A percentile compares a stretch with the other conserved stretches of the same genome.
Conservation (phyloP, 2,113 vertebrate species). For the Riparia riparia region DNA sequence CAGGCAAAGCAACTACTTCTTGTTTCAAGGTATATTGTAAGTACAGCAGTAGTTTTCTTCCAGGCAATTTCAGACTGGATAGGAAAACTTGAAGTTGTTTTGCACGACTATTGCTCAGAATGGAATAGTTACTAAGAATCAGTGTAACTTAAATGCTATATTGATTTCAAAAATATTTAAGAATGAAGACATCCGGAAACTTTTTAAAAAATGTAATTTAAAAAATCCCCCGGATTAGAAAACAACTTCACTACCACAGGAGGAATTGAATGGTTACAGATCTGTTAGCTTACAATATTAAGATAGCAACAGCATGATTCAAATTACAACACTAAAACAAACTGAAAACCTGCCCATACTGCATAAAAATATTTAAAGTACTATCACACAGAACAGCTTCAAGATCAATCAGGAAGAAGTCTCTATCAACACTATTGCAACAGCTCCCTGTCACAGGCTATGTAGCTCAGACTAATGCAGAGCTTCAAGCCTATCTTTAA, state of each 20-base stretch:
- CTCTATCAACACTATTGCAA: neutral
- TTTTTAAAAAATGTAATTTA: no score
- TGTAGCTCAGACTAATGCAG: neutral
- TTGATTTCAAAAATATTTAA: no score
- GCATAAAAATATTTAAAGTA: neutral
- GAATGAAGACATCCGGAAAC: no score
- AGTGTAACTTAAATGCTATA: neutral
- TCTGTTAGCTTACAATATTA: neutral
- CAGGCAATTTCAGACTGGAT: neutral
- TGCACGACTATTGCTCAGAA: neutral
- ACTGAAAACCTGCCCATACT: neutral
- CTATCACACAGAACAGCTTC: neutral
- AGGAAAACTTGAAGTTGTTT: neutral
- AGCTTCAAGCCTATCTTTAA: neutral
- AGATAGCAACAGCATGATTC: neutral
- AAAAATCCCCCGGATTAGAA: no score
- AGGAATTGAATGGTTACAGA: neutral
- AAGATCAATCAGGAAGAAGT: neutral
- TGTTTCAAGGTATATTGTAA: neutral
- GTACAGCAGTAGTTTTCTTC: neutral
- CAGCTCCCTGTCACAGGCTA: neutral
- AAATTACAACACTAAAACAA: neutral
- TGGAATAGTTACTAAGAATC: neutral
- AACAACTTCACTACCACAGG: no score
- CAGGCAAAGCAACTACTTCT: neutral